A percentile compares a stretch with the other conserved stretches of the same genome.
Evolutionary conservation across 2,888 invertebrate species (phyloP).

Genomic region (Hipparchia sbordonii): DNA sequence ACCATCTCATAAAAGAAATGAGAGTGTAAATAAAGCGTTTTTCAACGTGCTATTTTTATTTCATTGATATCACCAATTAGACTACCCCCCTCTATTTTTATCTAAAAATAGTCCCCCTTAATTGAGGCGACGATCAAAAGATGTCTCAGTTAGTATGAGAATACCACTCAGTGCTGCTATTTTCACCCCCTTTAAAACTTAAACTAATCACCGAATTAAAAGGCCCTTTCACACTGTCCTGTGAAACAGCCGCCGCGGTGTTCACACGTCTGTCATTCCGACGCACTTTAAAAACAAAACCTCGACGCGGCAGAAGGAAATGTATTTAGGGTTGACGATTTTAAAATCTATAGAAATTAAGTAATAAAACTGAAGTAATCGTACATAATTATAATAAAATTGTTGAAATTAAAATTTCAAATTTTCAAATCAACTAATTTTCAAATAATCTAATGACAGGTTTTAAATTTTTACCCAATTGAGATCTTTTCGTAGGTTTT

Average conservation of each 20-base stretch:
- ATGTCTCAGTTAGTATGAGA: constrained; percentile 46
- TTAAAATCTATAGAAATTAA: too few species aligned
- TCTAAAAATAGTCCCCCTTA: constrained; percentile 21
- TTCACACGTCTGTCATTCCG: constrained; percentile 76
- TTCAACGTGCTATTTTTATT: neutral
- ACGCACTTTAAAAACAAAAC: constrained; percentile 62
- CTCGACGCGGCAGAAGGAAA: constrained; percentile 46
- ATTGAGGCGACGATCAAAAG: constrained; percentile 34
- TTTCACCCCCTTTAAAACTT: constrained; percentile 40
- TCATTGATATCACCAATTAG: constrained; percentile 5
- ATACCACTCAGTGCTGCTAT: constrained; percentile 42
- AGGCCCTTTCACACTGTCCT: constrained; percentile 54
- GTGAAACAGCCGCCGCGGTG: constrained; percentile 65
- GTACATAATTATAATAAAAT: too few species aligned
- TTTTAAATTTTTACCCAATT: too few species aligned
- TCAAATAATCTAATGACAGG: too few species aligned
- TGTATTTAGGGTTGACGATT: constrained; percentile 18
- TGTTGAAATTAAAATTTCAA: too few species aligned
- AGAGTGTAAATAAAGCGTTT: too few species aligned
- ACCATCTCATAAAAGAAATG: too few species aligned
- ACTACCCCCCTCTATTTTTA: neutral
- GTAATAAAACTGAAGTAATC: too few species aligned
- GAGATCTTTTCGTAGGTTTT: too few species aligned
- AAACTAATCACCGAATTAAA: constrained; percentile 52
- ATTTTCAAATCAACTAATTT: too few species aligned